Percentiles rank a stretch among this genome's conserved stretches.
Evolutionary conservation across 1,140 invertebrate genomes (phyloP).

Genomic region (Macrotrachela quadricornifera): DNA sequence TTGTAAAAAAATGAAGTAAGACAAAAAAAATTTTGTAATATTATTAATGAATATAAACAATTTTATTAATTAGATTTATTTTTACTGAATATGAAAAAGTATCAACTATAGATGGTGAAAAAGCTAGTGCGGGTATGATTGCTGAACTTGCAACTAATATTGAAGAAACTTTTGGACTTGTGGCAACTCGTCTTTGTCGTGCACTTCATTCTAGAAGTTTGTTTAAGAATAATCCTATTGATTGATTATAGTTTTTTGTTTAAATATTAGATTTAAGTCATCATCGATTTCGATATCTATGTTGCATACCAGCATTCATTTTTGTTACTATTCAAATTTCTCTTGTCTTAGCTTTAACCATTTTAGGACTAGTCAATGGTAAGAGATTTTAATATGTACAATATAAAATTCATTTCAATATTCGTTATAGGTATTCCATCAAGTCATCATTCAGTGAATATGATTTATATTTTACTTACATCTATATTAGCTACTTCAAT

Average conservation of each 20-base stretch:
- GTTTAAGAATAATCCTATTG: background rate
- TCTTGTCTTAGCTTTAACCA: slow-evolving; percentile 21
- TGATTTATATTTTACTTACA: slow-evolving; percentile 28
- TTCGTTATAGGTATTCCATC: slow-evolving; percentile 19
- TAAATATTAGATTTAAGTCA: too few species aligned
- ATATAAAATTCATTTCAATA: slow-evolving; percentile 25
- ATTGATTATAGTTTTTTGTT: too few species aligned
- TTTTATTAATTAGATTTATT: slow-evolving; percentile 46
- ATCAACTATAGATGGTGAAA: slow-evolving; percentile 68
- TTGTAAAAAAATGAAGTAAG: too few species aligned
- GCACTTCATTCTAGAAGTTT: slow-evolving; percentile 53
- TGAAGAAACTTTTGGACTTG: slow-evolving; percentile 68
- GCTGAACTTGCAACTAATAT: slow-evolving; percentile 70
- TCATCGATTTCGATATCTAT: slow-evolving; percentile 41
- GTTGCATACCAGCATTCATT: slow-evolving; percentile 54
- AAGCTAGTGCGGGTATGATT: slow-evolving; percentile 77
- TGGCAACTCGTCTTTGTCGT: slow-evolving; percentile 65
- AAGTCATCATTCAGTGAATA: too few species aligned
- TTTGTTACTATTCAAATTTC: slow-evolving; percentile 29
- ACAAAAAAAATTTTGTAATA: too few species aligned
- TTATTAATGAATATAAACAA: too few species aligned
- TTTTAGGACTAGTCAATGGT: slow-evolving; percentile 2
- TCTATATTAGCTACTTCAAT: slow-evolving; percentile 56
- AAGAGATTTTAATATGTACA: background rate
- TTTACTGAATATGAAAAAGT: slow-evolving; percentile 80